Percentiles rank a stretch among this genome's conserved stretches.
These are phyloP conservation scores for Otis tarda DNA, from an alignment of 2,113 vertebrate genomes.

Conservation along the genomic window DNA sequence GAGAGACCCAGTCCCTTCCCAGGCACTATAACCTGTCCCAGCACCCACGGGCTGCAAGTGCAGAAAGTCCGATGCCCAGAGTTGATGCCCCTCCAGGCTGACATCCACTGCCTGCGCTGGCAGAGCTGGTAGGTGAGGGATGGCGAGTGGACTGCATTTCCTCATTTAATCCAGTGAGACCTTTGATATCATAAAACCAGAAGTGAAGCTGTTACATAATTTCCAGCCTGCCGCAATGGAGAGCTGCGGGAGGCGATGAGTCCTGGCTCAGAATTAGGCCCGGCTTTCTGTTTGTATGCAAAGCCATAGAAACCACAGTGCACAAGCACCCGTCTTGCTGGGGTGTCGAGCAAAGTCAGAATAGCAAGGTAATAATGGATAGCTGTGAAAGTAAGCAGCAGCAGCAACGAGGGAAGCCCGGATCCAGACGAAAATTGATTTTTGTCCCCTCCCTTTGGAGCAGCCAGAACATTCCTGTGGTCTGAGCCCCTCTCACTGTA, in stretches of 20 bases:
- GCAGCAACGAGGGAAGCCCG: background rate
- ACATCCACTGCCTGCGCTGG: accelerated
- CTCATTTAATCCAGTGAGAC: background rate
- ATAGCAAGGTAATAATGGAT: background rate
- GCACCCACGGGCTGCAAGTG: background rate
- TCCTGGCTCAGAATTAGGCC: background rate
- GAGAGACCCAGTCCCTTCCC: background rate
- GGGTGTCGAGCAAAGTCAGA: background rate
- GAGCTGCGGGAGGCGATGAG: accelerated
- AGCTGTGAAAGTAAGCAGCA: background rate
- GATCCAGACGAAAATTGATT: background rate
- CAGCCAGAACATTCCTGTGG: too few relatives aligned
- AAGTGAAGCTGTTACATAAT: background rate
- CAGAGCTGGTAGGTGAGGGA: background rate
- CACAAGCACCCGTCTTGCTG: background rate
- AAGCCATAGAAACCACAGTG: background rate
- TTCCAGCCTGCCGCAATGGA: background rate
- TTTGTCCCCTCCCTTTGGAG: too few relatives aligned
- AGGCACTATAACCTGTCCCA: background rate
- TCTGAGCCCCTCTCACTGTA: too few relatives aligned
- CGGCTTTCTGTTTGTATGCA: background rate
- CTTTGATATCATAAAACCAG: background rate
- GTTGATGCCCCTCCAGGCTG: background rate
- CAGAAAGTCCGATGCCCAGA: background rate
- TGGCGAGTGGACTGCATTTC: background rate